Base-by-base conservation (phyloP, 2,888 invertebrate species). In the Sphecodes monilicornis region DNA sequence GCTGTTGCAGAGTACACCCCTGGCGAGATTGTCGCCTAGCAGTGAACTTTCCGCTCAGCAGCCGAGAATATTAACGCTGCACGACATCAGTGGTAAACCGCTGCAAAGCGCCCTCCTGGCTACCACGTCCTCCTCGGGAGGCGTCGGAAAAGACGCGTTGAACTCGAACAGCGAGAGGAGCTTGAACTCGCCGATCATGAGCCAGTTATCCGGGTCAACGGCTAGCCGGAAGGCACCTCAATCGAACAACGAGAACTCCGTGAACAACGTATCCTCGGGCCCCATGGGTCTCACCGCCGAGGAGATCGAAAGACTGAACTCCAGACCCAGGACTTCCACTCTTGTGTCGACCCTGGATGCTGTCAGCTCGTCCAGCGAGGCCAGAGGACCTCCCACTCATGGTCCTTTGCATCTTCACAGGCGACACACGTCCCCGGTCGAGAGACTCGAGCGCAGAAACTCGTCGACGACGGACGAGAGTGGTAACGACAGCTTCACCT, bases 401-500 rank as follows among this genome's bases (percentile, higher is more conserved):
- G 96, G 96, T 0, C 97, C 97, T 89, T 95, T 97, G 91, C 97
- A 97, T 90, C 96, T 97, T 90, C 97, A 97, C 90, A 86, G 94
- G 36, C 85, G 94, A 22, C 86, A 97, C 93, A 97, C 97, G 41
- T 97, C 97, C 26, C 97, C 97, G 60, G 96, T 97, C 32, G 97
- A 97, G 91, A 97, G 97, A 90, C 96, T 96, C 70, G 94, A 94
- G 41, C 96, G 97, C 91, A 97, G 97, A 91, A 97, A 98, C 16
- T 97, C 97, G 0, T 97, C 98, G 13, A 98, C 98, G 16, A 98
- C 98, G 91, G 99, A 99, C 94, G 99, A 99, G 95, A 97, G 97
- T 88, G 97, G 97, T 8, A 98, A 99, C 95, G 99, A 99, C 94
- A 99, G 99, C 91, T 99, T 99, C 95, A 99, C 99, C 18, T 99